phyloP scores from a whole-genome alignment of 2,113 vertebrate species.

The Solea senegalensis region DNA sequence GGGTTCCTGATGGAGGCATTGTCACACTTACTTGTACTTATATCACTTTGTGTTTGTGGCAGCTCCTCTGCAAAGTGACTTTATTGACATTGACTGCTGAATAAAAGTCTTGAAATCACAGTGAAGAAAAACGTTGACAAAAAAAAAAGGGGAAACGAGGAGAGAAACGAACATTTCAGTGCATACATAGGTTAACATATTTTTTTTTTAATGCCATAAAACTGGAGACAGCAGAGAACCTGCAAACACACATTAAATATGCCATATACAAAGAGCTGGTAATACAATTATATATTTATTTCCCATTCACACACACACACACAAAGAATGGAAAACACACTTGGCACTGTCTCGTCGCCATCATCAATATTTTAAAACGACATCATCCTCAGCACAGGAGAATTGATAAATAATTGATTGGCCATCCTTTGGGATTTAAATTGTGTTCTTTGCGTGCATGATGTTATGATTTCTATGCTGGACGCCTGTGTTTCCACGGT shows the following conservation, averaged over 20 bases:
- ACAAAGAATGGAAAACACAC: constrained; percentile 18
- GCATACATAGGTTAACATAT: no score
- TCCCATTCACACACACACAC: constrained; percentile 19
- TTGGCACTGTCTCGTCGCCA: constrained; percentile 29
- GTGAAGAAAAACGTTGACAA: no score
- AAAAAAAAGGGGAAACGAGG: no score
- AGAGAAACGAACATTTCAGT: not conserved
- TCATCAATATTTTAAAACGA: constrained; percentile 70
- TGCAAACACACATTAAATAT: constrained; percentile 10
- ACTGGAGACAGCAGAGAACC: not conserved
- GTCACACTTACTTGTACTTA: no score
- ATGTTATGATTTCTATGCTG: constrained; percentile 9
- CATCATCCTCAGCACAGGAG: constrained; percentile 45
- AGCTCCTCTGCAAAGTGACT: no score
- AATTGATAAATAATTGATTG: constrained; percentile 60
- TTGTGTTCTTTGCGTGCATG: constrained; percentile 26
- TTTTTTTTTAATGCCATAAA: not conserved
- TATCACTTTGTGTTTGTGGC: no score
- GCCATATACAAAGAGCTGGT: constrained; percentile 14
- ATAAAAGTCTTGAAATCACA: no score
- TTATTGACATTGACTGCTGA: no score
- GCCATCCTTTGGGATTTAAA: constrained; percentile 46
- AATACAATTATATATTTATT: constrained; percentile 28
- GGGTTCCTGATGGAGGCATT: no score
- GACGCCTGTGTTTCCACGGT: not conserved